Conservation (phyloP, 1,140 invertebrate species). For the Leucophenga varia region DNA sequence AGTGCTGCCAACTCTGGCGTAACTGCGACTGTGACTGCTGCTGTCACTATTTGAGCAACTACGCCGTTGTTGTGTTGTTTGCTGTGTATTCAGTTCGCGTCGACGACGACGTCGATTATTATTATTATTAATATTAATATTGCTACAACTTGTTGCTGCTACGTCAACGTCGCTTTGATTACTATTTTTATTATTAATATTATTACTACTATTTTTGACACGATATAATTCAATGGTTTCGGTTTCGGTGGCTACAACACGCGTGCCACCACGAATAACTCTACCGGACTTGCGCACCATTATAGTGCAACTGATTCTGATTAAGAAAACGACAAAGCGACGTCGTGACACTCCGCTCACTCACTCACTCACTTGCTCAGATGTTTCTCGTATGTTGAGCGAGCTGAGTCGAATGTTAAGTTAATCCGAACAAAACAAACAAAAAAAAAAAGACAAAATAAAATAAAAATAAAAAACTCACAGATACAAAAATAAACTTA, state of each 20-base stretch:
- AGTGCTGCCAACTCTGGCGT: no score
- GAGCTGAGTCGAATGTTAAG: no score
- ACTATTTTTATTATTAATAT: no score
- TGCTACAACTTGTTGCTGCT: slow-evolving; percentile 6
- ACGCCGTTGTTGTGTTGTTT: slow-evolving; percentile 11
- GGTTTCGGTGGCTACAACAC: not conserved
- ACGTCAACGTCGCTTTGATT: slow-evolving; percentile 1
- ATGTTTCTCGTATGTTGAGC: slow-evolving; percentile 40
- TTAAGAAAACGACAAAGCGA: slow-evolving; percentile 37
- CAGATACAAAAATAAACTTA: no score
- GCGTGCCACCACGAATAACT: slow-evolving; percentile 42
- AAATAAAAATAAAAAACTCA: no score
- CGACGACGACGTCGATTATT: not conserved
- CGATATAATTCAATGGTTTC: no score
- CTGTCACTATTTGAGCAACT: no score
- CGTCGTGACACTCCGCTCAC: slow-evolving; percentile 4
- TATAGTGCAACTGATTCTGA: slow-evolving; percentile 53
- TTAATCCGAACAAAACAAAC: no score
- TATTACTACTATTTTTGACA: no score
- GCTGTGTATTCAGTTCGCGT: slow-evolving; percentile 1
- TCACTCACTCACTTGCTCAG: slow-evolving; percentile 15
- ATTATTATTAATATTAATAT: no score
- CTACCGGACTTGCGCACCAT: slow-evolving; percentile 52
- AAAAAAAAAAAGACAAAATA: no score
- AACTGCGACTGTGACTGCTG: no score